phyloP scores from a whole-genome alignment of 2,797 vertebrate species.

The Pipistrellus pipistrellus region DNA sequence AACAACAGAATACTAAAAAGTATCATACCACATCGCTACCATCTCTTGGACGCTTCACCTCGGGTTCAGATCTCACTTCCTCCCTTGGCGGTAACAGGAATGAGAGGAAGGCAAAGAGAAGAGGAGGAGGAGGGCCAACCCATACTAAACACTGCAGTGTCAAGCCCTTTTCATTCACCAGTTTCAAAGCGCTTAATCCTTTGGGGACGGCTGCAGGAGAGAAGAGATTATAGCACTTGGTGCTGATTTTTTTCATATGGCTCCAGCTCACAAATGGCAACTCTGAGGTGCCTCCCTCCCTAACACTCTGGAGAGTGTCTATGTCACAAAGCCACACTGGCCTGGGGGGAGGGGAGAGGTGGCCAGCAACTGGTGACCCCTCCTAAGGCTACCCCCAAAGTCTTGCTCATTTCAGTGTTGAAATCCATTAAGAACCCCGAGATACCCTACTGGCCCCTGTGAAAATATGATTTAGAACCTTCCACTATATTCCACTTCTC shows the following conservation, averaged over 20 bases:
- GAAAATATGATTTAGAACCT: not conserved
- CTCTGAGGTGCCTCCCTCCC: not conserved
- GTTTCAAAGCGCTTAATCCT: constrained; percentile 15
- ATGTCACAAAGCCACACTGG: constrained; percentile 74
- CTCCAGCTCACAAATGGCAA: constrained; percentile 39
- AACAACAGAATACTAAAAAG: not conserved
- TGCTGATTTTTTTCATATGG: not conserved
- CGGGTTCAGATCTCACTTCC: constrained; percentile 9
- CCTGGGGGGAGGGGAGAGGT: not conserved
- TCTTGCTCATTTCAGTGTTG: not conserved
- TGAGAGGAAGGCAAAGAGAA: not conserved
- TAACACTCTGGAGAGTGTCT: constrained; percentile 50
- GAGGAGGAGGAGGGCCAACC: not conserved
- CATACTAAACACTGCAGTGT: not conserved
- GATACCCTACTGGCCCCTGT: not conserved
- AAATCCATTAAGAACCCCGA: not conserved
- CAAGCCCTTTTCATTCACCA: constrained; percentile 47
- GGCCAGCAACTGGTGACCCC: not conserved
- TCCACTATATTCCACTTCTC: not conserved
- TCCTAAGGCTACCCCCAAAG: not conserved
- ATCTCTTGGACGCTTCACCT: not conserved
- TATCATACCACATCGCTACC: not conserved
- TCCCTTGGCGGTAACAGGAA: not conserved
- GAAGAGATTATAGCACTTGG: not conserved
- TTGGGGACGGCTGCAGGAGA: not conserved